Base-by-base conservation (phyloP, 1,140 invertebrate genomes). In the Zaprionus nigranus region DNA sequence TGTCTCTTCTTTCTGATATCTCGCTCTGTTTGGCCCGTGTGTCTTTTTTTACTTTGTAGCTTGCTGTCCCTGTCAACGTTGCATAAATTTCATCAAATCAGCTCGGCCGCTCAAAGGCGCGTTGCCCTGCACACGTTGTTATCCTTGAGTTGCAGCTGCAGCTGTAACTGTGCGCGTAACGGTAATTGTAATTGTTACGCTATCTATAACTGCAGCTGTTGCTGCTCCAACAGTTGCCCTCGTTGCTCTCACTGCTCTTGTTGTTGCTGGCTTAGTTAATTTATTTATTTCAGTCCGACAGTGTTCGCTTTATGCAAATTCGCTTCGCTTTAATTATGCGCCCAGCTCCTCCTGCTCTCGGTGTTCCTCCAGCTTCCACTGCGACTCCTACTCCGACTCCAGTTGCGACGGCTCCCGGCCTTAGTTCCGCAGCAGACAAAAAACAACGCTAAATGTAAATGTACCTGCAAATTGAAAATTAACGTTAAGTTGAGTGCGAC, bases 321-420 rank as follows among this genome's bases (percentile, higher is more conserved):
- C 62, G 68, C 79, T 82, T 76, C 81, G 77, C 76, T 83, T 83
- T 83, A 83, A 83, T 83, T 83, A 83, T 61, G 62, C 67, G 67
- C 43, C 73, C 56, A 66, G 73, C 63, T 68, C 49, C 17, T 38
- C 40, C 43, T 11, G 30, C 30, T 11, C 30, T 34, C 30, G 9
- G 9, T 34, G 30, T 54, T 68, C 51, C 17, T 28, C 40, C 30
- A 71, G 38, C 38, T 75, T 30, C 49, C 13, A 4, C 22, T 64
- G 28, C 46, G 75, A 38, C 17, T 67, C 63, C 62, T 26, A 9
- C 49, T 63, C 54, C 74, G 54, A 74, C 56, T 28, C 24, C 38
- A 3, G 9, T 28, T 28, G 1, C 26, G 5, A 28, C 3, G 5
- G 71, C n/a, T 59, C 26, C 36, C 43, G 76, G 64, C 49, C 61